Base-by-base conservation (phyloP, 2,888 invertebrate species). In the Neria commutata region DNA sequence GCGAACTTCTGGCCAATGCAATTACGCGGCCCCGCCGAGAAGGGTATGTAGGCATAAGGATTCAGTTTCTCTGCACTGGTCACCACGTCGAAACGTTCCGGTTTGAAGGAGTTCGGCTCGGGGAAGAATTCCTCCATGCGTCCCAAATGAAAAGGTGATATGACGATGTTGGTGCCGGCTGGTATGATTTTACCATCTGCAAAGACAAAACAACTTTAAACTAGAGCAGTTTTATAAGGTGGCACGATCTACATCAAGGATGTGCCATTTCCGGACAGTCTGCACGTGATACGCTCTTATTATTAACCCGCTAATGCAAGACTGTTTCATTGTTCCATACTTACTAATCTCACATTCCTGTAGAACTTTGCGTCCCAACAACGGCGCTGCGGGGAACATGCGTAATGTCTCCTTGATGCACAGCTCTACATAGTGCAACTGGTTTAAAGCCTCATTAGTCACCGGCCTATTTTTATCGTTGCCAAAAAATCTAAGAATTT, bases 1-100 rank as follows among this genome's bases (percentile, higher is more conserved):
- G 82, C 82, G 54, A 82, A 82, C 58, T 78, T 80, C 59, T 82
- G 82, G 1, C 81, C 81, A 65, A 82, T 81, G 59, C 82, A 81
- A 64, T 82, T 81, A 3, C 82, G 75, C 8, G 81, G 75, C 17
- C 42, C 42, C 17, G 81, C 82, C 16, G 80, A 80, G 49, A 82
- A 82, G 4, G 82, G 82, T 56, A 82, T 79, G 59, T 76, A 81
- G 2, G 78, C 76, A 56, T 78, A 82, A 0, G 81, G 80, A 66
- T 78, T 81, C 24, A 71, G 67, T 59, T 78, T 79, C 40, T 78
- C 77, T 0, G 71, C 69, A 47, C 68, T 75, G 33, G 68, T 74
- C 2, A 73, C 73, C 4, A 73, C 67, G 61, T 76, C 73, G 58
- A 82, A 82, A n/a, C 82, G 76, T 64, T 82, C 82, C 2, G 82